phyloP scores from a whole-genome alignment of 2,888 invertebrate genomes.

The Eledone cirrhosa region DNA sequence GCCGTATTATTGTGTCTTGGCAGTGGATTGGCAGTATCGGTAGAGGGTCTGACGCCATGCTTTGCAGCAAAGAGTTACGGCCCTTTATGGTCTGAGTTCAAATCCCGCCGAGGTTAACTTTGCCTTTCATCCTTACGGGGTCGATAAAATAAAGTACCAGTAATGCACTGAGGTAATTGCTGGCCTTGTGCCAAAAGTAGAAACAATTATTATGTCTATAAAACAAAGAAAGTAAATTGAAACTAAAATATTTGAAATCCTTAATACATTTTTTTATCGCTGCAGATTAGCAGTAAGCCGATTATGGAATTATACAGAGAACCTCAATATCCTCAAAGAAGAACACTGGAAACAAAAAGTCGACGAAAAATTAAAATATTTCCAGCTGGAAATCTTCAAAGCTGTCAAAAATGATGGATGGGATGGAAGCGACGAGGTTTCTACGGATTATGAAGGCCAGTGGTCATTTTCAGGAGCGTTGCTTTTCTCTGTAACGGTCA shows the following conservation, averaged over 20 bases:
- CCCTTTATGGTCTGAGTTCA: too few relatives aligned
- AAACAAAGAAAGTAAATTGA: too few relatives aligned
- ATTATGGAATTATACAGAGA: conserved; percentile 87
- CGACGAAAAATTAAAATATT: conserved; percentile 78
- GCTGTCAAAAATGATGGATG: conserved; percentile 82
- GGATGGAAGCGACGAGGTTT: conserved; percentile 72
- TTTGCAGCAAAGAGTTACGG: too few relatives aligned
- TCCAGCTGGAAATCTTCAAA: conserved; percentile 81
- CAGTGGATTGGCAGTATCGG: too few relatives aligned
- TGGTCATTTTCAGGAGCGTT: conserved; percentile 87
- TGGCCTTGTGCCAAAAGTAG: too few relatives aligned
- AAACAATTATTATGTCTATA: too few relatives aligned
- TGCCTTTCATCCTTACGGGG: too few relatives aligned
- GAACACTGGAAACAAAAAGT: conserved; percentile 88
- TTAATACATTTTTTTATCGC: neutral
- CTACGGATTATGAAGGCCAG: conserved; percentile 70
- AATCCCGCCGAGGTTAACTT: too few relatives aligned
- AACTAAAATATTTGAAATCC: neutral
- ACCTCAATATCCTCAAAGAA: conserved; percentile 83
- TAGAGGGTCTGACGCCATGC: too few relatives aligned
- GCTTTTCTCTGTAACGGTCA: conserved; percentile 85
- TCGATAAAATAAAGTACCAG: too few relatives aligned
- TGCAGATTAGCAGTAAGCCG: conserved; percentile 10
- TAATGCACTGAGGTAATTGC: too few relatives aligned
- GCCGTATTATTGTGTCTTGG: too few relatives aligned